Conservation (phyloP, 2,888 invertebrate species). For the Morinoia aosen region DNA sequence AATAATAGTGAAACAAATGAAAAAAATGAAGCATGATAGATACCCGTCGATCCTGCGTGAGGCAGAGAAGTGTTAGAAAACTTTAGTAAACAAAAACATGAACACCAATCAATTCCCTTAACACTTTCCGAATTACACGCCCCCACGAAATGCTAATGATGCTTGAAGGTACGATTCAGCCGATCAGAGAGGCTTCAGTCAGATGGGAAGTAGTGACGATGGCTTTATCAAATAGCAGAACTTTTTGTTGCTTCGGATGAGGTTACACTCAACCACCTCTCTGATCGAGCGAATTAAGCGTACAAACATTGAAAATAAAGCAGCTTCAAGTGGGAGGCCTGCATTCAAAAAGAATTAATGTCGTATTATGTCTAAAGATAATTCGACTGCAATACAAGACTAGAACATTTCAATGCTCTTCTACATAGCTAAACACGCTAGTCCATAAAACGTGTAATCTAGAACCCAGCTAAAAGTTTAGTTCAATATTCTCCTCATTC, state of each 20-base stretch:
- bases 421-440: background rate
- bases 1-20: slow-evolving; percentile 57
- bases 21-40: slow-evolving; percentile 64
- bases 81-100: slow-evolving; percentile 76
- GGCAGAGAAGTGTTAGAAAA: slow-evolving; percentile 61
- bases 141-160: background rate
- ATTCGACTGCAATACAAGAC: background rate
- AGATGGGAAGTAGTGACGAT: background rate
- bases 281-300: background rate
- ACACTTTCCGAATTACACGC: background rate
- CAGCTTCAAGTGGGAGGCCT: background rate
- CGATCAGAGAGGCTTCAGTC: background rate
- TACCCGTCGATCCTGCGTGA: slow-evolving; percentile 68
- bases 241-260: background rate
- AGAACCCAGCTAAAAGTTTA: background rate
- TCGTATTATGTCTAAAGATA: background rate
- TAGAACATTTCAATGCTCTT: background rate
- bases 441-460: background rate
- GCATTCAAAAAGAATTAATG: background rate
- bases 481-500: background rate
- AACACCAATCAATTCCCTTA: slow-evolving; percentile 8
- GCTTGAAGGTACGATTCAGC: background rate
- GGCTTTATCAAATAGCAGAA: background rate
- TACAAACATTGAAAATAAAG: background rate
- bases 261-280: background rate